phyloP scores from a whole-genome alignment of 2,797 vertebrate genomes.

The Trachops cirrhosus region DNA sequence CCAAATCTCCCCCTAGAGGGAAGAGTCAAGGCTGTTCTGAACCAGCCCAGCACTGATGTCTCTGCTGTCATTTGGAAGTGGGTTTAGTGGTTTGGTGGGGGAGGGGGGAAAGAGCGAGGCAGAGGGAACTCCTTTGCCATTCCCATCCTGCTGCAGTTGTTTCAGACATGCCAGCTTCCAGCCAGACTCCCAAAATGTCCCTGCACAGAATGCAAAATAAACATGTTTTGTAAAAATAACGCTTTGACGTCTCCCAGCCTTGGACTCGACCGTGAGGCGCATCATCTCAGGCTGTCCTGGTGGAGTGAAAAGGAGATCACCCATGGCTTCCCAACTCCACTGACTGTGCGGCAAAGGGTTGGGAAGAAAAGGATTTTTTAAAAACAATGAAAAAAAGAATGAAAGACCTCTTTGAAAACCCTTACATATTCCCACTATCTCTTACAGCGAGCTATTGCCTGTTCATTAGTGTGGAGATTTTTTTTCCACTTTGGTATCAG shows the following conservation, averaged over 20 bases:
- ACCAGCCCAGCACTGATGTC: not conserved
- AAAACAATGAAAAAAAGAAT: constrained; percentile 43
- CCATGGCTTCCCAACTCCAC: constrained; percentile 44
- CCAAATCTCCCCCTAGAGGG: not conserved
- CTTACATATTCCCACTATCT: constrained; percentile 5
- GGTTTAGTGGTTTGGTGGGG: not conserved
- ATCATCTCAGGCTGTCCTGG: not conserved
- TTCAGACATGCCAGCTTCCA: not conserved
- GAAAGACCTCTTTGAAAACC: constrained; percentile 65
- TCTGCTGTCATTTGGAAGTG: not conserved
- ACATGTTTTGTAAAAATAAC: constrained; percentile 60
- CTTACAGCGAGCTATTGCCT: constrained; percentile 14
- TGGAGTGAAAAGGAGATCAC: not conserved
- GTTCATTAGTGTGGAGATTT: constrained; percentile 40
- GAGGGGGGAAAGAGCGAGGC: not conserved
- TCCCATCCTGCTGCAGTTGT: not conserved
- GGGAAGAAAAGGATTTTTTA: constrained; percentile 46
- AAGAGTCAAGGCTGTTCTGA: not conserved
- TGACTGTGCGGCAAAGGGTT: constrained; percentile 45
- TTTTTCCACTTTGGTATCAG: constrained; percentile 26
- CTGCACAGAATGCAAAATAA: constrained; percentile 49
- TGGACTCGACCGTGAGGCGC: constrained; percentile 24
- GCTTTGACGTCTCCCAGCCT: constrained; percentile 61
- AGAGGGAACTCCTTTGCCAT: not conserved
- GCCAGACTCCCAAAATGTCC: constrained; percentile 10